Percentiles rank a stretch among this genome's conserved stretches.
Conservation (phyloP, 1,140 invertebrate species). For the Aplysia californica region DNA sequence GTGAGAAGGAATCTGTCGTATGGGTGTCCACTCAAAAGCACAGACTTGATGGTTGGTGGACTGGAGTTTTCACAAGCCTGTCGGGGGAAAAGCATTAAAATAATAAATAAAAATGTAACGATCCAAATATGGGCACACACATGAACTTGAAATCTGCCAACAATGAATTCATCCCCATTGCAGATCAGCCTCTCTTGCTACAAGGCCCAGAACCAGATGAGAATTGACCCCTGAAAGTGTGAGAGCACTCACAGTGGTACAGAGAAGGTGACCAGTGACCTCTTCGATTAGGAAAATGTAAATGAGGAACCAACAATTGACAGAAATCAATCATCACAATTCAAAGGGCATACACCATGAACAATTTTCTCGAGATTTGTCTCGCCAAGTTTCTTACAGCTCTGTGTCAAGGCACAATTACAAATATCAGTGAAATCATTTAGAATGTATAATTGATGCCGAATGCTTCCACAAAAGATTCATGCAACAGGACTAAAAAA, state of each 20-base stretch:
- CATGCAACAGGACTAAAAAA: neutral
- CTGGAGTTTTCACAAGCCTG: constrained; percentile 59
- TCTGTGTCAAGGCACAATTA: no score
- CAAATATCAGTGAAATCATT: no score
- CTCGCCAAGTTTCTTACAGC: no score
- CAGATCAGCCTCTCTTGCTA: neutral
- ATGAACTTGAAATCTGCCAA: neutral
- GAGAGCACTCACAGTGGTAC: neutral
- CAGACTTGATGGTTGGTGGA: constrained; percentile 60
- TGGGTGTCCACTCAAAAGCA: constrained; percentile 55
- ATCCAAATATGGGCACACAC: no score
- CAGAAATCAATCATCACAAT: neutral
- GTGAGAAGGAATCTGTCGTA: constrained; percentile 55
- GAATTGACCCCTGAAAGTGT: neutral
- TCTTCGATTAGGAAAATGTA: neutral
- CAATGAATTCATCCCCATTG: neutral
- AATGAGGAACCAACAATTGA: neutral
- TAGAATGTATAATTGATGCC: no score
- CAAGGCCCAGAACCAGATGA: neutral
- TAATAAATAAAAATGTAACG: no score
- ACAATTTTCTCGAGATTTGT: no score
- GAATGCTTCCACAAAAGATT: neutral
- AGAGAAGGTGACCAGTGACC: no score
- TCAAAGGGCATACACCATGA: no score
- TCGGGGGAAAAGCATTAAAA: constrained; percentile 15